phyloP scores from a whole-genome alignment of 2,113 vertebrate genomes.

The Cephalopterus ornatus region DNA sequence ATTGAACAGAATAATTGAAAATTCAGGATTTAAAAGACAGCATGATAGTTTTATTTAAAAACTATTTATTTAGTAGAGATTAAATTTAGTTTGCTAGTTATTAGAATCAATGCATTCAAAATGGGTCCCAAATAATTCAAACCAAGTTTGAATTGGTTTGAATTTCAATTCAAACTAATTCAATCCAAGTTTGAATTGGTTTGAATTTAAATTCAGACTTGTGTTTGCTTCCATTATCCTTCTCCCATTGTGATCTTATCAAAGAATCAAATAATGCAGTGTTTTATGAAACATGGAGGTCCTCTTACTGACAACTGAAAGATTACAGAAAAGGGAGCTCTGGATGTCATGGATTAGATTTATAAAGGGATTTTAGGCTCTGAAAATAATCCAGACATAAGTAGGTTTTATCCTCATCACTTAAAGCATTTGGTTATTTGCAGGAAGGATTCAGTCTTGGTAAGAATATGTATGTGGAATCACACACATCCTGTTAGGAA shows the following conservation, averaged over 20 bases:
- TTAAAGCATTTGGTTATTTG: not conserved
- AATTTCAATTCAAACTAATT: not conserved
- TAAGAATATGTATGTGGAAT: not conserved
- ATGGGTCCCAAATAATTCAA: not conserved
- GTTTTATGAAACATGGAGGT: not conserved
- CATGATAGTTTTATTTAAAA: not conserved
- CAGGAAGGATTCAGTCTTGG: not conserved
- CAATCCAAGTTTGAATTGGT: not conserved
- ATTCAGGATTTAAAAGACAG: not conserved
- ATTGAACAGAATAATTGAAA: not conserved
- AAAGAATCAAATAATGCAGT: not conserved
- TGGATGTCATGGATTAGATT: not conserved
- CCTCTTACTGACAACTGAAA: not conserved
- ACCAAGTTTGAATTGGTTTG: not conserved
- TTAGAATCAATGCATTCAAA: not conserved
- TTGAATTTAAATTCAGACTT: not conserved
- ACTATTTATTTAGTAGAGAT: not conserved
- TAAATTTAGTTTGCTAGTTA: not conserved
- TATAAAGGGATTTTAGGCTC: not conserved
- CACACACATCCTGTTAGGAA: not conserved
- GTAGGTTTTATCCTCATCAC: not conserved
- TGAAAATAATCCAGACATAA: slow-evolving; percentile 13
- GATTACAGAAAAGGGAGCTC: not conserved
- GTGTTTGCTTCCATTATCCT: not conserved
- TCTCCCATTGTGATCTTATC: not conserved